Evolutionary conservation across 2,797 vertebrate species (phyloP), one percentile per base, ranked within the genome.

Genomic region (Coracias cyanogaster): DNA sequence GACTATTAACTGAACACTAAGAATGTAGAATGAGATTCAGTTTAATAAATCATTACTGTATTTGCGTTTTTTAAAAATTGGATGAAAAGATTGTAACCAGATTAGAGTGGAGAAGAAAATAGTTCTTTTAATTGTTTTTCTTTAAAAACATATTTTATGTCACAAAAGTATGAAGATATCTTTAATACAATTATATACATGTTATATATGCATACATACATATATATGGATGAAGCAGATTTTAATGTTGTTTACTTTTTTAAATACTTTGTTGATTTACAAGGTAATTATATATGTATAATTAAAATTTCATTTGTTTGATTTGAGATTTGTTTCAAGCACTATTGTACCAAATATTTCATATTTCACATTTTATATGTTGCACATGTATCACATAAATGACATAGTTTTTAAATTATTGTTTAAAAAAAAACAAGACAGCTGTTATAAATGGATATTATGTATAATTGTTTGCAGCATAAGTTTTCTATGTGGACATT

Each of bases 201-300:
- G 98, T 98, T 98, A 98, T 98, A 98, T 98, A 98, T 97, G 98
- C 97, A 97, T 97, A 98, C 97, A 98, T 98, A 98, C 98, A 98
- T 98, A 98, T 98, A 98, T 98, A 98, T 98, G 98, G 97, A 98
- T 98, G 97, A 98, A 98, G 97, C 98, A 98, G 98, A 98, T 98
- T 98, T 98, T 98, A 98, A 98, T 98, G 98, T 98, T 98, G 98
- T 98, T 98, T 98, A 98, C 98, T 98, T 98, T 98, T 98, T 98
- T 98, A 98, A 98, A 98, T 98, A 98, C 98, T 98, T 97, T 96
- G 98, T 98, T 98, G 97, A 98, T 98, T 98, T 98, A 98, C 97
- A 98, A 98, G 97, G 98, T 98, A 98, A 98, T 97, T 96, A 96
- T 98, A 98, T 98, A 97, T 98, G 98, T 98, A 97, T 97, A 97